These are phyloP conservation scores for Notothenia rossii DNA, from an alignment of 2,113 vertebrate genomes.

Conservation along the genomic window DNA sequence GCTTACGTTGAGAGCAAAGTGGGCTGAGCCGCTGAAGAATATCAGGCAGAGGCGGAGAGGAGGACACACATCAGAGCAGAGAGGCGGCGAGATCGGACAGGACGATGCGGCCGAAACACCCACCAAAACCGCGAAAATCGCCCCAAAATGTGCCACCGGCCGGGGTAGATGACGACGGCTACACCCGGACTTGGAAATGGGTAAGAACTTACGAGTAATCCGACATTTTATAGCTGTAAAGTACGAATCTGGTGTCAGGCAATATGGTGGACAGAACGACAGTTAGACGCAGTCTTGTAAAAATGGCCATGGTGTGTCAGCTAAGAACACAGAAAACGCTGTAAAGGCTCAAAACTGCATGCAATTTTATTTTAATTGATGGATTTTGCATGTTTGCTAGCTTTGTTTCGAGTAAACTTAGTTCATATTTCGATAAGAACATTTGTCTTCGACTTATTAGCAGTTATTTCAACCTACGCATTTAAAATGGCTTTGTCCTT, in stretches of 20 bases:
- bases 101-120: slow-evolving; percentile 40
- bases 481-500: slow-evolving; percentile 90
- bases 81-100: not conserved
- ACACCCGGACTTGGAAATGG: slow-evolving; percentile 47
- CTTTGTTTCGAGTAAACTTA: slow-evolving; percentile 30
- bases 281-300: slow-evolving; percentile 77
- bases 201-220: slow-evolving; percentile 79
- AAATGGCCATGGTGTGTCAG: slow-evolving; percentile 85
- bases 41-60: slow-evolving; percentile 73
- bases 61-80: slow-evolving; percentile 67
- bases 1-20: slow-evolving; percentile 77
- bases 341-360: not conserved
- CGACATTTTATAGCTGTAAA: slow-evolving; percentile 39
- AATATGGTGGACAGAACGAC: slow-evolving; percentile 86
- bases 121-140: slow-evolving; percentile 60
- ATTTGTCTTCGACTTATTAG: slow-evolving; percentile 60
- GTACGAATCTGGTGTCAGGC: slow-evolving; percentile 54
- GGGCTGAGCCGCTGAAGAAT: slow-evolving; percentile 81
- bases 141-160: slow-evolving; percentile 20
- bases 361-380: slow-evolving; percentile 5
- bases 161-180: slow-evolving; percentile 60
- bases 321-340: slow-evolving; percentile 59
- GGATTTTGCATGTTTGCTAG: slow-evolving; percentile 42
- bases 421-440: slow-evolving; percentile 23
- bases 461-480: slow-evolving; percentile 84